Percentiles rank a stretch among this genome's conserved stretches.
phyloP scores from a whole-genome alignment of 2,113 vertebrate species.

The Columba janthina region DNA sequence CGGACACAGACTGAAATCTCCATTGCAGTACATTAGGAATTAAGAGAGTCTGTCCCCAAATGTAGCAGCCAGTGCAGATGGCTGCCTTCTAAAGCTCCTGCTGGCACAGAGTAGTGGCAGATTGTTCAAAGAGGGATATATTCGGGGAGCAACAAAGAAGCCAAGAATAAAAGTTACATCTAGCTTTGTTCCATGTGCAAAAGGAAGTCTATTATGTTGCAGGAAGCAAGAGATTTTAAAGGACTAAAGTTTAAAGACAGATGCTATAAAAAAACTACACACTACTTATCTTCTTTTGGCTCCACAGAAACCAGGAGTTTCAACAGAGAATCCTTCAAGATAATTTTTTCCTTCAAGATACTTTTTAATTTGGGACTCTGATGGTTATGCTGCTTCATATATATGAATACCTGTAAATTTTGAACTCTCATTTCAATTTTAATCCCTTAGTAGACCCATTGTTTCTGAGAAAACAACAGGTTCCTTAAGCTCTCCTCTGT shows the following conservation, averaged over 20 bases:
- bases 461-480: neutral
- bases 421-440: neutral
- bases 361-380: neutral
- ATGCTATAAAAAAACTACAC: constrained; percentile 4
- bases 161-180: constrained; percentile 13
- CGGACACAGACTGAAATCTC: neutral
- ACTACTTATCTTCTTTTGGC: constrained; percentile 1
- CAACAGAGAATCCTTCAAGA: neutral
- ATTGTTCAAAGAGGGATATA: neutral
- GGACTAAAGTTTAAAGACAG: neutral
- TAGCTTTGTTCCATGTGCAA: constrained; percentile 13
- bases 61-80: neutral
- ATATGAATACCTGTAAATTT: neutral
- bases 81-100: neutral
- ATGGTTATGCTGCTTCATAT: neutral
- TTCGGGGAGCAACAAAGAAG: constrained; percentile 1
- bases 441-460: neutral
- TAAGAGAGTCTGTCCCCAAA: neutral
- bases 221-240: constrained; percentile 18
- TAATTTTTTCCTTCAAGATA: neutral
- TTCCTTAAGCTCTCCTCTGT: neutral
- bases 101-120: neutral
- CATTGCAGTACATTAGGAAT: neutral
- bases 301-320: neutral
- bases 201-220: neutral